These are phyloP conservation scores for Atopsyche davidsoni DNA, from an alignment of 1,140 invertebrate species.

Conservation along the genomic window DNA sequence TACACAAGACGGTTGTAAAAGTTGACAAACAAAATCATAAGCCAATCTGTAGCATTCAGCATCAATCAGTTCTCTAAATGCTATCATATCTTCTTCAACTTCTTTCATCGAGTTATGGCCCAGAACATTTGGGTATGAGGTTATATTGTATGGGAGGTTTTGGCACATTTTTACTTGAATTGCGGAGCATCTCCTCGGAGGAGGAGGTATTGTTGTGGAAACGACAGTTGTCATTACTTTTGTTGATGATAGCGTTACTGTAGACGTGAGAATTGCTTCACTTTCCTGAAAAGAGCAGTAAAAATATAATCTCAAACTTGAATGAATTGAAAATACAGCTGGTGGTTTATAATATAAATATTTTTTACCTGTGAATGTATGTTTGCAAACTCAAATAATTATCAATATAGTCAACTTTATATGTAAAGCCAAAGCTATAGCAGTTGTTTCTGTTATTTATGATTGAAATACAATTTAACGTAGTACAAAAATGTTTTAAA, in stretches of 20 bases:
- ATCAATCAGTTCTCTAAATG: slow-evolving; percentile 79
- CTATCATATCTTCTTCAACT: slow-evolving; percentile 69
- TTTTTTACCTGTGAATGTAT: too few relatives aligned
- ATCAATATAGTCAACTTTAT: too few relatives aligned
- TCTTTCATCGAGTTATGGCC: slow-evolving; percentile 59
- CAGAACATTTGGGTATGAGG: slow-evolving; percentile 78
- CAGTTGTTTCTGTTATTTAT: too few relatives aligned
- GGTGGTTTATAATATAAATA: too few relatives aligned
- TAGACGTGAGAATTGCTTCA: slow-evolving; percentile 48
- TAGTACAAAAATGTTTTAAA: too few relatives aligned
- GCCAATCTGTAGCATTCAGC: slow-evolving; percentile 80
- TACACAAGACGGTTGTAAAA: slow-evolving; percentile 73
- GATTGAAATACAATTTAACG: too few relatives aligned
- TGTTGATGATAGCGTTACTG: slow-evolving; percentile 46
- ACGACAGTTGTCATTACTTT: slow-evolving; percentile 34
- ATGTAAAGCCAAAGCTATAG: too few relatives aligned
- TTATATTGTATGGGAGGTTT: slow-evolving; percentile 68
- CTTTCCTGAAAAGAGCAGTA: slow-evolving; percentile 24
- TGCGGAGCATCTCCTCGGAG: slow-evolving; percentile 60
- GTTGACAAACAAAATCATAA: slow-evolving; percentile 78
- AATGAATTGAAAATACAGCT: slow-evolving; percentile 2
- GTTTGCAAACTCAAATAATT: too few relatives aligned
- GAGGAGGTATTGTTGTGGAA: slow-evolving; percentile 46
- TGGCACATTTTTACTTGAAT: slow-evolving; percentile 66
- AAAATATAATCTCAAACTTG: slow-evolving; percentile 5